Percentiles rank a stretch among this genome's conserved stretches.
Conservation (phyloP, 2,888 invertebrate species). For the Himalopsyche japonica region DNA sequence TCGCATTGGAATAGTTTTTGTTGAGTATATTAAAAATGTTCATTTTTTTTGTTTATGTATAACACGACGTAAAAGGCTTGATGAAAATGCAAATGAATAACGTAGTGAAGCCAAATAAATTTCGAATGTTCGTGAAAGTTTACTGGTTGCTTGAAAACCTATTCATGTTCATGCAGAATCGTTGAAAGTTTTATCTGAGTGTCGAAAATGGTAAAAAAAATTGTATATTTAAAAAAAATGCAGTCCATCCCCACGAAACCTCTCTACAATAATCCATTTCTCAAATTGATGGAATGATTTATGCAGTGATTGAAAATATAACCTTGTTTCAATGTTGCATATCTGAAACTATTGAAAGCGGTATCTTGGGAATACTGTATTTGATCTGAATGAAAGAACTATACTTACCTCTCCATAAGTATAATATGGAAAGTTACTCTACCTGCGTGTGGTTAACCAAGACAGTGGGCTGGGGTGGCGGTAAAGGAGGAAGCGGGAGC, state of each 20-base stretch:
- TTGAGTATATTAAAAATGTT: neutral
- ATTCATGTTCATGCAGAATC: neutral
- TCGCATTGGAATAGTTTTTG: neutral
- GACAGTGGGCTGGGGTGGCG: slow-evolving; percentile 45
- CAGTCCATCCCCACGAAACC: neutral
- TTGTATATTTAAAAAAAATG: neutral
- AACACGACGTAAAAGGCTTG: neutral
- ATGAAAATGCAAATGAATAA: neutral
- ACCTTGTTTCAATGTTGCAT: neutral
- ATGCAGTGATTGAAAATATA: neutral
- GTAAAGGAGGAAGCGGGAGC: slow-evolving; percentile 54
- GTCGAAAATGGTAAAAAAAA: neutral
- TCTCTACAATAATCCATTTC: neutral
- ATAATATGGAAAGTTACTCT: neutral
- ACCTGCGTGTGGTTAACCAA: slow-evolving; percentile 57
- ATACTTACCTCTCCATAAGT: neutral
- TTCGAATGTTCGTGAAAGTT: neutral
- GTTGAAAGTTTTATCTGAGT: neutral
- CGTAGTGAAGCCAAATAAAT: neutral
- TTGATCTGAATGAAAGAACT: neutral
- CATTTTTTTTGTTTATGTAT: neutral
- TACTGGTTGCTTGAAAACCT: neutral
- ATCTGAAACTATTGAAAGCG: neutral
- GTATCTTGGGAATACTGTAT: neutral
- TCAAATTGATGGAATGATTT: neutral